A percentile compares a stretch with the other conserved stretches of the same genome.
These are phyloP conservation scores for Carcharodon carcharias DNA, from an alignment of 2,797 vertebrate species.

Conservation along the genomic window DNA sequence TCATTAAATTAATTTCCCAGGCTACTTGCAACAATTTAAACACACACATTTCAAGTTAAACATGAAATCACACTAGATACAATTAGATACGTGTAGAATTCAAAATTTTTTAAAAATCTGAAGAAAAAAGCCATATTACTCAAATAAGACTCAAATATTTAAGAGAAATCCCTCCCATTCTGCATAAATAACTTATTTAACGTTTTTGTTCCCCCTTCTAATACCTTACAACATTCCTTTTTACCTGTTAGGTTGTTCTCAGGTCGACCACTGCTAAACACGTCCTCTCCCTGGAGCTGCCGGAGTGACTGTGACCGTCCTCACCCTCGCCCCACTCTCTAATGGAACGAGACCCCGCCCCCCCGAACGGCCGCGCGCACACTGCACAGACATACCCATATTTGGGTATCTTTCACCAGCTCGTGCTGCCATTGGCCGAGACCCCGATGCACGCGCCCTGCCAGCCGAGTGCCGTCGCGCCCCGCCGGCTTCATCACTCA, in stretches of 20 bases:
- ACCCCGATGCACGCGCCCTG: not conserved
- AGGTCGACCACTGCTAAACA: too few species aligned
- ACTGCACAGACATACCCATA: slow-evolving; percentile 8
- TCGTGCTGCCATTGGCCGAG: not conserved
- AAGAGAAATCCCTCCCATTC: not conserved
- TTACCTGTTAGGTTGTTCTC: not conserved
- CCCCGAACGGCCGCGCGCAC: slow-evolving; percentile 6
- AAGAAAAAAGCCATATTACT: not conserved
- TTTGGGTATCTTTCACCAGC: slow-evolving; percentile 27
- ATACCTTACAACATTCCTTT: not conserved
- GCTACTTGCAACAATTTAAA: not conserved
- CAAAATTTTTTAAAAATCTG: not conserved
- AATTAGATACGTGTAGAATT: too few species aligned
- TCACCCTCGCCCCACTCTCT: not conserved
- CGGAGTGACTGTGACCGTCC: slow-evolving; percentile 3
- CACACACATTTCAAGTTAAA: not conserved
- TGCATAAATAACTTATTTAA: not conserved
- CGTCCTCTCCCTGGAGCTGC: slow-evolving; percentile 8
- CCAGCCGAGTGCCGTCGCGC: not conserved
- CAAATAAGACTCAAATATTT: not conserved
- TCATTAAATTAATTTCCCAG: too few species aligned
- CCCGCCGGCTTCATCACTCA: not conserved
- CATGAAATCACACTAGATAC: too few species aligned
- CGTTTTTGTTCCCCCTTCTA: not conserved
- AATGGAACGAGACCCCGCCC: not conserved